phyloP scores from a whole-genome alignment of 2,797 vertebrate genomes.

The Pseudopleuronectes americanus region DNA sequence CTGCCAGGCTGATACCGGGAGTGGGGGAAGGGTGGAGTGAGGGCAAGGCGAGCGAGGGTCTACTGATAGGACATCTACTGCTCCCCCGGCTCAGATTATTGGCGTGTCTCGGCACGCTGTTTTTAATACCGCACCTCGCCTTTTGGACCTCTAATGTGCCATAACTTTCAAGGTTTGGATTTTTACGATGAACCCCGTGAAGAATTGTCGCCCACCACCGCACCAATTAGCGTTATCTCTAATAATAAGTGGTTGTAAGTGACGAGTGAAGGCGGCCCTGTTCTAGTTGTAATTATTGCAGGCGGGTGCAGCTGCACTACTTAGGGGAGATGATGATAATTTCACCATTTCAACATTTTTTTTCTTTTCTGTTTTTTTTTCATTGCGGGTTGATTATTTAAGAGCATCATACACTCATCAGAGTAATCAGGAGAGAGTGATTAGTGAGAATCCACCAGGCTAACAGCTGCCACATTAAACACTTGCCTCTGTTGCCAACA shows the following conservation, averaged over 20 bases:
- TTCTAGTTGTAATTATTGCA: constrained; percentile 85
- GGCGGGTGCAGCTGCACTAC: constrained; percentile 85
- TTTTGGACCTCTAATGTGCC: constrained; percentile 76
- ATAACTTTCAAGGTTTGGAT: constrained; percentile 79
- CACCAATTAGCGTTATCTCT: constrained; percentile 83
- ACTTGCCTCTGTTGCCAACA: constrained; percentile 83
- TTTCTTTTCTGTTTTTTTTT: constrained; percentile 79
- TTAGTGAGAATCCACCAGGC: constrained; percentile 85
- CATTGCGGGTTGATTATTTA: constrained; percentile 86
- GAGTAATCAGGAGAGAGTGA: constrained; percentile 87
- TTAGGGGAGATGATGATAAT: constrained; percentile 87
- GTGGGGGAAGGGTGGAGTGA: constrained; percentile 73
- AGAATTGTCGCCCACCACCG: constrained; percentile 78
- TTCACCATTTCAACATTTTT: too few species aligned
- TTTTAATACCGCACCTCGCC: constrained; percentile 78
- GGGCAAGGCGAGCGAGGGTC: constrained; percentile 74
- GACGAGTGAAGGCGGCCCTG: constrained; percentile 81
- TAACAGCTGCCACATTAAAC: constrained; percentile 87
- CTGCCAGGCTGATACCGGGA: constrained; percentile 90
- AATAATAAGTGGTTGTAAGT: constrained; percentile 85
- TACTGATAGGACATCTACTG: constrained; percentile 75
- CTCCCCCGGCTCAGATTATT: constrained; percentile 76
- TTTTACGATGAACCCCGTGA: constrained; percentile 79
- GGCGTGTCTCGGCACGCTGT: constrained; percentile 64
- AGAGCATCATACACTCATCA: constrained; percentile 87